Conservation (phyloP, 1,140 invertebrate species). For the Gryon sp. region DNA sequence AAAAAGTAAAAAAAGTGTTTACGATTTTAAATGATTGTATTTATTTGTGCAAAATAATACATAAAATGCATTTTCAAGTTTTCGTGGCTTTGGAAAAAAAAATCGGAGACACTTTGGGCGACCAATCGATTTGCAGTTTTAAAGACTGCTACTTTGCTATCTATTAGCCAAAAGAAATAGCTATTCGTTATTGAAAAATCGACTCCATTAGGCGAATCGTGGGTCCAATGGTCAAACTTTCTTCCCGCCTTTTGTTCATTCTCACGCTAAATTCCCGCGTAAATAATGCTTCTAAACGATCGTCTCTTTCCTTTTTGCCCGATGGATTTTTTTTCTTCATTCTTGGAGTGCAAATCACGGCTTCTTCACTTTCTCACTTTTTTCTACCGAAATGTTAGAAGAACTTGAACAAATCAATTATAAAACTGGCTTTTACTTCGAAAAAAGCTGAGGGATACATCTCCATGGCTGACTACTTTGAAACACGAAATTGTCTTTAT, state of each 20-base stretch:
- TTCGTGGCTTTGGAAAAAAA: conserved; percentile 30
- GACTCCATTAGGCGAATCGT: conserved; percentile 40
- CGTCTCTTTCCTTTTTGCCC: conserved; percentile 5
- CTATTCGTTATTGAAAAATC: conserved; percentile 53
- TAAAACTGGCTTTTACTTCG: no score
- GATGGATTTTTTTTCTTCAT: conserved; percentile 5
- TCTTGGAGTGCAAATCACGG: no score
- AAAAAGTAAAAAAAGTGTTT: conserved; percentile 4
- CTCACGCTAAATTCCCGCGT: conserved; percentile 53
- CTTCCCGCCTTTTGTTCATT: conserved; percentile 52
- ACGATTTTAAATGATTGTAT: no score
- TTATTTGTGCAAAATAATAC: no score
- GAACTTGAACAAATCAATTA: no score
- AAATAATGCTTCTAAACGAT: conserved; percentile 44
- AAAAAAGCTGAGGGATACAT: no score
- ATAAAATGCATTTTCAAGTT: conserved; percentile 48
- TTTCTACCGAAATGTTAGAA: no score
- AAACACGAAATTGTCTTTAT: no score
- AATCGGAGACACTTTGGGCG: conserved; percentile 39
- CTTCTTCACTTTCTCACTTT: no score
- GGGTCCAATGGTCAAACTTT: conserved; percentile 46
- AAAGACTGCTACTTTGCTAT: conserved; percentile 42
- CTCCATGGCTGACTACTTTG: no score
- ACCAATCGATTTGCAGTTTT: conserved; percentile 38
- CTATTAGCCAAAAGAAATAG: conserved; percentile 38